phyloP scores from a whole-genome alignment of 1,140 invertebrate species.

The Mycetomoellerius zeteki region DNA sequence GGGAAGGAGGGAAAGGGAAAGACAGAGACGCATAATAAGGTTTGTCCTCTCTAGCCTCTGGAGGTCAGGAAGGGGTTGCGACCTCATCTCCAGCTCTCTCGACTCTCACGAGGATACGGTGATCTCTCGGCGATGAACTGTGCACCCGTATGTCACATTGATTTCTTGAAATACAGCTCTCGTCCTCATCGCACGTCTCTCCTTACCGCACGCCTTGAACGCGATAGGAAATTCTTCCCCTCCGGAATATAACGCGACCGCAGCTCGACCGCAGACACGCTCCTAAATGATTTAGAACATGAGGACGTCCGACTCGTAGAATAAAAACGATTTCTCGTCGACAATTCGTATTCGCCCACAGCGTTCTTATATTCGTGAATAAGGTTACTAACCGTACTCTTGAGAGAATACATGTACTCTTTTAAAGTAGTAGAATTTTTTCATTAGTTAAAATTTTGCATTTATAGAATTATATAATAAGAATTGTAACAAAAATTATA shows the following conservation, averaged over 20 bases:
- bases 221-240: conserved; percentile 8
- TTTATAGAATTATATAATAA: too few relatives aligned
- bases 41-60: conserved; percentile 31
- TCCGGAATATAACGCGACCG: not conserved
- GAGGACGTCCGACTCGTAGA: not conserved
- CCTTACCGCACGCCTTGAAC: not conserved
- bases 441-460: too few relatives aligned
- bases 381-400: too few relatives aligned
- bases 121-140: conserved; percentile 48
- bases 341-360: not conserved
- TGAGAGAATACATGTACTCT: too few relatives aligned
- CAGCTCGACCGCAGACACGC: not conserved
- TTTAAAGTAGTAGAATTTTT: too few relatives aligned
- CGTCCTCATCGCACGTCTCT: not conserved
- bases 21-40: conserved; percentile 69
- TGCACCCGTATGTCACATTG: conserved; percentile 44
- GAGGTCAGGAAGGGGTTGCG: conserved; percentile 39
- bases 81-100: conserved; percentile 53
- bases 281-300: conserved; percentile 8
- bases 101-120: not conserved
- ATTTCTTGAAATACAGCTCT: conserved; percentile 33
- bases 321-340: conserved; percentile 13
- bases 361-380: not conserved
- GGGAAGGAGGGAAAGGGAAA: not conserved
- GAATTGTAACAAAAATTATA: too few relatives aligned